Percentiles rank a stretch among this genome's conserved stretches.
Conservation (phyloP, 2,113 vertebrate species). For the Ifrita kowaldi region DNA sequence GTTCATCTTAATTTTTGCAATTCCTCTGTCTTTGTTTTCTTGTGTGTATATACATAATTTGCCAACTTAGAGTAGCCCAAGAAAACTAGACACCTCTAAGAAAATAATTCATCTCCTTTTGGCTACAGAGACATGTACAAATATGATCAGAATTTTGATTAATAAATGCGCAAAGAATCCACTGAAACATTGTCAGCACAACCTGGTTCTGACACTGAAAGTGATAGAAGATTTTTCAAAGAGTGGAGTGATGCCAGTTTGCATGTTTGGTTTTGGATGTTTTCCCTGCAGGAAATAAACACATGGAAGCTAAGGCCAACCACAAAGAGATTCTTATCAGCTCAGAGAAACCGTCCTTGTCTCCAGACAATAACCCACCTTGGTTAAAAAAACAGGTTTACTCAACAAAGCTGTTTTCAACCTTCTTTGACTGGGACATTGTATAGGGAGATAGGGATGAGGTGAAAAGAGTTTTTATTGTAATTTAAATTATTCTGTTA, state of each 20-base stretch:
- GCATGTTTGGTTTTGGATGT: not conserved
- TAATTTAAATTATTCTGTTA: not conserved
- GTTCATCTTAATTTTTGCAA: not conserved
- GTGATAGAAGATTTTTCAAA: not conserved
- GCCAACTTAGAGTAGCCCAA: not conserved
- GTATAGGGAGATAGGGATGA: not conserved
- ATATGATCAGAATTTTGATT: not conserved
- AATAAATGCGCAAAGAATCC: not conserved
- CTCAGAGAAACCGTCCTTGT: not conserved
- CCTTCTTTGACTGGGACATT: not conserved
- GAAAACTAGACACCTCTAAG: not conserved
- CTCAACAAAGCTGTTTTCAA: not conserved
- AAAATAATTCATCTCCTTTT: not conserved
- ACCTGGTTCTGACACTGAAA: not conserved
- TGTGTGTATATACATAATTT: accelerated
- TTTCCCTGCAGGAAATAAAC: not conserved
- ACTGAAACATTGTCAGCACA: not conserved
- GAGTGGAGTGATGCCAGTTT: not conserved
- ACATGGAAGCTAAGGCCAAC: not conserved
- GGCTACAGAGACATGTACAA: not conserved
- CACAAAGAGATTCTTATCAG: not conserved
- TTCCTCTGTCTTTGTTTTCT: not conserved
- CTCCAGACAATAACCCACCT: not conserved
- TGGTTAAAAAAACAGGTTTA: not conserved
- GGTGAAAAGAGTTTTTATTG: not conserved